Evolutionary conservation across 2,888 invertebrate genomes (phyloP).

Genomic region (Lasioglossum vierecki): DNA sequence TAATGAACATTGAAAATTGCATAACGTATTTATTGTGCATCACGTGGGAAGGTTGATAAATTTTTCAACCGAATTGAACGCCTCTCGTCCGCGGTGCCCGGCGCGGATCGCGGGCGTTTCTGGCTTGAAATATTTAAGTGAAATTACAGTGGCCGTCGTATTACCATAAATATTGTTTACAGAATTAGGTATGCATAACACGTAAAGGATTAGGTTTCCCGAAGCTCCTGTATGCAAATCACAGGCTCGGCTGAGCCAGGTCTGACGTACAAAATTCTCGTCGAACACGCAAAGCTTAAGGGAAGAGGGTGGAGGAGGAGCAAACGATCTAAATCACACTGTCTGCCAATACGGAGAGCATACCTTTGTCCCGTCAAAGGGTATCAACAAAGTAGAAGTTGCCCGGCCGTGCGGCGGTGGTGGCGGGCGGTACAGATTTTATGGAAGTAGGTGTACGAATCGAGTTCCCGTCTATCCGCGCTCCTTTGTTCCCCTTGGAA

Average conservation of each 20-base stretch:
- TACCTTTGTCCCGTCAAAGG: constrained; percentile 54
- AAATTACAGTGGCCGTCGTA: constrained; percentile 37
- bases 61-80: not conserved
- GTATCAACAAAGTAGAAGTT: constrained; percentile 63
- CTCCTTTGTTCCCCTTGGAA: constrained; percentile 65
- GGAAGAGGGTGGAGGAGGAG: not conserved
- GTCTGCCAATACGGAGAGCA: constrained; percentile 62
- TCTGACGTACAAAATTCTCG: constrained; percentile 56
- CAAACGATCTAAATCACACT: constrained; percentile 65
- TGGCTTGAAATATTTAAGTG: constrained; percentile 33
- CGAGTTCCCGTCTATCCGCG: constrained; percentile 41
- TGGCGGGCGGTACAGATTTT: constrained; percentile 66
- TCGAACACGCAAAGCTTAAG: constrained; percentile 48
- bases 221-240: constrained; percentile 55
- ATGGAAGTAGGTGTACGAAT: constrained; percentile 53
- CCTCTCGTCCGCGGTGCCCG: not conserved
- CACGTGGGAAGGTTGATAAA: not conserved
- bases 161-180: constrained; percentile 59
- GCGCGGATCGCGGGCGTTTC: not conserved
- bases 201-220: constrained; percentile 49
- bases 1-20: not conserved
- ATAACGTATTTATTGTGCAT: not conserved
- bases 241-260: constrained; percentile 25
- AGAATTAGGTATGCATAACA: constrained; percentile 53
- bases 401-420: constrained; percentile 50